Percentiles rank a stretch among this genome's conserved stretches.
These are phyloP conservation scores for Trogon melanurus DNA, from an alignment of 2,113 vertebrate genomes.

Conservation along the genomic window DNA sequence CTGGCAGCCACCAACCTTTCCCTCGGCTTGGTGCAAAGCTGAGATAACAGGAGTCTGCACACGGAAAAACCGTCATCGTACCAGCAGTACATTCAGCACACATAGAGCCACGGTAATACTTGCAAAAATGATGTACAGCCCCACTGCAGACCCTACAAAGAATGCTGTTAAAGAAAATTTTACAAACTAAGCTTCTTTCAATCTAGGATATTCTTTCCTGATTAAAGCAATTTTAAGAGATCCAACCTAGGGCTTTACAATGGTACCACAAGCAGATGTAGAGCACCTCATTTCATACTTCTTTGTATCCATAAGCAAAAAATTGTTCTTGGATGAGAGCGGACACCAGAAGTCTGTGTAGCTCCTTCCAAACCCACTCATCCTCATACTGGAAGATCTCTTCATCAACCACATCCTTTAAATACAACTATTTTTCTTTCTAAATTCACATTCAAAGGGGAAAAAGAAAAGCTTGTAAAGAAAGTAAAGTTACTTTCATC, in stretches of 20 bases:
- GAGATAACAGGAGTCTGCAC: not conserved
- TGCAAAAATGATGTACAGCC: not conserved
- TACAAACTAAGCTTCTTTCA: not conserved
- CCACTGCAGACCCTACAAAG: not conserved
- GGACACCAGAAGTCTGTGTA: not conserved
- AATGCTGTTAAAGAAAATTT: fast-evolving
- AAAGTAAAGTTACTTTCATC: not conserved
- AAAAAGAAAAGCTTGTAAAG: not conserved
- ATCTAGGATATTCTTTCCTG: not conserved
- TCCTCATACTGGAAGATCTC: not conserved
- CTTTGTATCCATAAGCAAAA: not conserved
- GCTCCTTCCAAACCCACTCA: not conserved
- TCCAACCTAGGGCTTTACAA: not conserved
- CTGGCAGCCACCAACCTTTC: not conserved
- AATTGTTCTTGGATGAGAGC: not conserved
- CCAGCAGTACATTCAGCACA: fast-evolving
- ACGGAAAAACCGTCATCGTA: not conserved
- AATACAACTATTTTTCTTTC: not conserved
- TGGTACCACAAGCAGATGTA: not conserved
- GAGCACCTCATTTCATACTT: not conserved
- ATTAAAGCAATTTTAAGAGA: not conserved
- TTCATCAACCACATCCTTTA: not conserved
- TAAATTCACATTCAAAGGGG: not conserved
- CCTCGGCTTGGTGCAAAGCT: not conserved
- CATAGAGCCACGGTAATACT: not conserved